Evolutionary conservation across 2,888 invertebrate species (phyloP).

Genomic region (Sarcophaga carnaria): DNA sequence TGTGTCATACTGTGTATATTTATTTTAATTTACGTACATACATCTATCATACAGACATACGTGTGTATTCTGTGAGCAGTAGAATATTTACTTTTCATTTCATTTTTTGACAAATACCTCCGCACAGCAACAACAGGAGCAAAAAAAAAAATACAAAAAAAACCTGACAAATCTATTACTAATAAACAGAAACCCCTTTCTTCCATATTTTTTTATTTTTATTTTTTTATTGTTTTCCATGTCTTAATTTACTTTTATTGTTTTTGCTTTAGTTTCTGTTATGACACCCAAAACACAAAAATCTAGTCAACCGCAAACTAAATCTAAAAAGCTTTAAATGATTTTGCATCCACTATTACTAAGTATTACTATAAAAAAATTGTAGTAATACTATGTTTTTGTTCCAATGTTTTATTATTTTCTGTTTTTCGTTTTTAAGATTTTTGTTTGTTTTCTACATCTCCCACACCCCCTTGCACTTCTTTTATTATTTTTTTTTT

Average conservation of each 20-base stretch:
- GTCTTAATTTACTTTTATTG: background rate
- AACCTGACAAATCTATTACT: conserved; percentile 58
- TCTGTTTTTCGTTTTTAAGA: too few species aligned
- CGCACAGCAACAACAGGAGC: conserved; percentile 39
- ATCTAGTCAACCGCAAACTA: conserved; percentile 66
- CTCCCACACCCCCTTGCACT: too few species aligned
- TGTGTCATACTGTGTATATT: background rate
- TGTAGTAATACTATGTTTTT: too few species aligned
- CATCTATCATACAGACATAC: background rate
- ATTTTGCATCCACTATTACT: conserved; percentile 62
- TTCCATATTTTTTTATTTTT: conserved; percentile 7
- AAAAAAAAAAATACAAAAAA: conserved; percentile 6
- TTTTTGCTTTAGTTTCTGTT: conserved; percentile 38
- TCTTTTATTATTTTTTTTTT: background rate
- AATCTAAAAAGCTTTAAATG: conserved; percentile 67
- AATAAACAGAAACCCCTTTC: conserved; percentile 55
- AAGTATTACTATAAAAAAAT: background rate
- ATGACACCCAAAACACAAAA: conserved; percentile 66
- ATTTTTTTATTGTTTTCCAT: background rate
- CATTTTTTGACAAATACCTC: conserved; percentile 44
- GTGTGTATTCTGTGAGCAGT: background rate
- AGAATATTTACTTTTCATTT: conserved; percentile 49
- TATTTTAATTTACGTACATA: conserved; percentile 1
- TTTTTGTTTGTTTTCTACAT: too few species aligned
- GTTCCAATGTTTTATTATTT: too few species aligned